Conservation (phyloP, 2,888 invertebrate genomes). For the Calameuta pallipes region DNA sequence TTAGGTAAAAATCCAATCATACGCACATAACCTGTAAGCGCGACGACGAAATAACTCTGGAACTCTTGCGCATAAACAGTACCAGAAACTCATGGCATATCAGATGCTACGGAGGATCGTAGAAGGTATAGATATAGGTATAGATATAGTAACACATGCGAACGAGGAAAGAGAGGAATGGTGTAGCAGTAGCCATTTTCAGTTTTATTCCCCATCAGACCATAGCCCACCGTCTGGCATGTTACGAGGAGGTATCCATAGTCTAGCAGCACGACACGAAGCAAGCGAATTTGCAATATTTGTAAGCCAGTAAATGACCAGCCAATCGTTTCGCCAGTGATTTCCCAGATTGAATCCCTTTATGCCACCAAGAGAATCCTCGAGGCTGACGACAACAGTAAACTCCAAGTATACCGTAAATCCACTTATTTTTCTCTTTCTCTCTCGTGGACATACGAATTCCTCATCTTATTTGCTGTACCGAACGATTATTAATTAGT, state of each 20-base stretch:
- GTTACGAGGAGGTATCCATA: not conserved
- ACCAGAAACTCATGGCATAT: not conserved
- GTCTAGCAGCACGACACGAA: not conserved
- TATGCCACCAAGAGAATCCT: not conserved
- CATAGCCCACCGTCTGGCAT: constrained; percentile 5
- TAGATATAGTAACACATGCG: not conserved
- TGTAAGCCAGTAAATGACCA: constrained; percentile 6
- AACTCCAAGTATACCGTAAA: constrained; percentile 17
- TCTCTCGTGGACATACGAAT: not conserved
- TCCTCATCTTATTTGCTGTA: not conserved
- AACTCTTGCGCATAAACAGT: not conserved
- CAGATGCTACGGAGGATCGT: not conserved
- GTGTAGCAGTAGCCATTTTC: constrained; percentile 24
- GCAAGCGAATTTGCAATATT: constrained; percentile 11
- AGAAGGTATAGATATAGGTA: not conserved
- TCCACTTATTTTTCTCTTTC: not conserved
- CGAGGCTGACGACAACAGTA: constrained; percentile 1
- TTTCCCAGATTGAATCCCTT: not conserved
- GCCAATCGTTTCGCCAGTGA: not conserved
- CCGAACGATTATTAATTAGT: not conserved
- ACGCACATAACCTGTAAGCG: constrained; percentile 25
- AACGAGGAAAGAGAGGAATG: not conserved
- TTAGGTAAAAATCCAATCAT: constrained; percentile 41
- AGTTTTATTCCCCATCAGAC: constrained; percentile 29
- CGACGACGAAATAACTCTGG: not conserved